A percentile compares a stretch with the other conserved stretches of the same genome.
These are phyloP conservation scores for Temnopleurus reevesii DNA, from an alignment of 53 echinoderm and acorn worm species.

Conservation along the genomic window DNA sequence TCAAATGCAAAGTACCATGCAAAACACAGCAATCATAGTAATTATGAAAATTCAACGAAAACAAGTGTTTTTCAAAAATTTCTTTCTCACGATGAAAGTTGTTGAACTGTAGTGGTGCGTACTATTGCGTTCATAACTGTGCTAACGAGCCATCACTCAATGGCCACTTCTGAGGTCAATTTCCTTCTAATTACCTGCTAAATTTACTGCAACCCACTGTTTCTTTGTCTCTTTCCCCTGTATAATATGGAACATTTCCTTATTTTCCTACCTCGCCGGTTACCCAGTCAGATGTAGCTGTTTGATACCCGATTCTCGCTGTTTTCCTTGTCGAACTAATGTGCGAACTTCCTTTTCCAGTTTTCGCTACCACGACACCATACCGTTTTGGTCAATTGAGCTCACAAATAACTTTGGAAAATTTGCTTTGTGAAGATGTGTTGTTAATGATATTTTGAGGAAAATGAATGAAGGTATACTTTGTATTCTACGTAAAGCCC, in stretches of 20 bases:
- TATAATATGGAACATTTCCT: constrained; percentile 15
- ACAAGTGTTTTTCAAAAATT: background rate
- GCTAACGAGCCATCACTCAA: constrained; percentile 47
- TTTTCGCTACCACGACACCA: background rate
- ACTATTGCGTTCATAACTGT: background rate
- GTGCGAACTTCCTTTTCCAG: background rate
- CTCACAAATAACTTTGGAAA: background rate
- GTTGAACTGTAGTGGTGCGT: background rate
- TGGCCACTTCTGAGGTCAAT: background rate
- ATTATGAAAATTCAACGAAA: background rate
- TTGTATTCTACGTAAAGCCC: background rate
- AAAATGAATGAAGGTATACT: background rate
- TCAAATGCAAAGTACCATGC: too few relatives aligned
- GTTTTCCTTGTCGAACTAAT: constrained; percentile 1
- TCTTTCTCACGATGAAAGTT: background rate
- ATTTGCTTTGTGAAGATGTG: background rate
- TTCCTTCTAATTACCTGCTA: constrained; percentile 45
- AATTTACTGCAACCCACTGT: constrained; percentile 25
- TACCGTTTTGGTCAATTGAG: background rate
- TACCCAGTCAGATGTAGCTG: background rate
- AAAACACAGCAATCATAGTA: too few relatives aligned
- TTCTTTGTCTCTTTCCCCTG: constrained; percentile 25
- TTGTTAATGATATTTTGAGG: background rate
- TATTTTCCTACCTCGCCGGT: background rate
- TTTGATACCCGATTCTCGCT: background rate